phyloP scores from a whole-genome alignment of 2,797 vertebrate genomes.

The Antennarius maculatus region DNA sequence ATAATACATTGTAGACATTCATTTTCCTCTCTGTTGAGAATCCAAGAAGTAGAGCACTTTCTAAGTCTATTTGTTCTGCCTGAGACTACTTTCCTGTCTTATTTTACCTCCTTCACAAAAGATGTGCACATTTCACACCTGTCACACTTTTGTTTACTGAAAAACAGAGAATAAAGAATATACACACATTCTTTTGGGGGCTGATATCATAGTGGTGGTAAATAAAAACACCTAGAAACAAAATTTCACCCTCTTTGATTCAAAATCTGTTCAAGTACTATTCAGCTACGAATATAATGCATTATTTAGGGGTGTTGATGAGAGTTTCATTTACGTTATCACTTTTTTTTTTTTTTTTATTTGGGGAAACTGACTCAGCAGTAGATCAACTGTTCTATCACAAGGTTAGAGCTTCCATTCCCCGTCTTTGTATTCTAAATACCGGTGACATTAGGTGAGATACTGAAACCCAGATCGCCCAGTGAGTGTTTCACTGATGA shows the following conservation, averaged over 20 bases:
- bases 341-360: no score
- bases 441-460: no score
- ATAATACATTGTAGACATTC: no score
- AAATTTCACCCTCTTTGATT: slow-evolving; percentile 27
- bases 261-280: slow-evolving; percentile 32
- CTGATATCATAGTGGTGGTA: slow-evolving; percentile 40
- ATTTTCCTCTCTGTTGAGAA: no score
- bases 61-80: background rate
- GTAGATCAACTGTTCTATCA: no score
- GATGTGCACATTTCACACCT: slow-evolving; percentile 29
- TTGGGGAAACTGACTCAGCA: no score
- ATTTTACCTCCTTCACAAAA: slow-evolving; percentile 12
- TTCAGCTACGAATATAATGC: slow-evolving; percentile 33
- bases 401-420: no score
- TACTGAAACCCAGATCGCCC: no score
- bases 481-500: no score
- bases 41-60: no score
- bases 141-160: slow-evolving; percentile 30
- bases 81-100: background rate
- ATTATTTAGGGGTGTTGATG: slow-evolving; percentile 27
- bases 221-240: slow-evolving; percentile 6
- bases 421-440: no score
- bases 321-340: no score
- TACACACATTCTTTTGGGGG: slow-evolving; percentile 11
- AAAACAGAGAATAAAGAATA: slow-evolving; percentile 28